These are phyloP conservation scores for Neuroterus valhalla DNA, from an alignment of 1,140 invertebrate species.

Conservation along the genomic window DNA sequence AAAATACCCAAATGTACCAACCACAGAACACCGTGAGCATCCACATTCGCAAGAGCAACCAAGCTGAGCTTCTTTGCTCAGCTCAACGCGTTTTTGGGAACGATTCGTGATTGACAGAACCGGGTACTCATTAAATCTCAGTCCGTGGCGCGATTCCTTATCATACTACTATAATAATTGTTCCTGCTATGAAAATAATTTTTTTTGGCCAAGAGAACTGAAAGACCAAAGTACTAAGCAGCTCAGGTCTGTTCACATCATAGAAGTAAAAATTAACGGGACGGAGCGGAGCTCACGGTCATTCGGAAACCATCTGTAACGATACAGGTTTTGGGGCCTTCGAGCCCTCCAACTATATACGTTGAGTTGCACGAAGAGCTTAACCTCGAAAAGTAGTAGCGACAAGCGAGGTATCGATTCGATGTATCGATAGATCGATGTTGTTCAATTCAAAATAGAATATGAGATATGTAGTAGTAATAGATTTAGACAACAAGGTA, in stretches of 20 bases:
- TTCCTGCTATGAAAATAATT: conserved; percentile 8
- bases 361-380: no score
- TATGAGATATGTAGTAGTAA: no score
- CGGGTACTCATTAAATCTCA: neutral
- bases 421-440: no score
- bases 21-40: conserved; percentile 3
- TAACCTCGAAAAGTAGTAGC: no score
- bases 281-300: no score
- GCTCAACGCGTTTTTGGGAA: neutral
- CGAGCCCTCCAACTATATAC: no score
- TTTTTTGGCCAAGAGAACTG: neutral
- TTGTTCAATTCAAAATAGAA: no score
- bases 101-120: neutral
- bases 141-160: neutral
- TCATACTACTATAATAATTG: neutral
- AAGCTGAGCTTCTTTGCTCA: neutral
- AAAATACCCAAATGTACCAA: conserved; percentile 6
- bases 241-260: neutral
- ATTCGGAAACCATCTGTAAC: no score
- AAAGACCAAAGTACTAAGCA: conserved; percentile 3
- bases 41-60: neutral
- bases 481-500: no score
- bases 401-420: no score
- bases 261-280: no score
- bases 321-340: no score